Evolutionary conservation across 2,797 vertebrate species (phyloP).

Genomic region (Rhinichthys osculus): DNA sequence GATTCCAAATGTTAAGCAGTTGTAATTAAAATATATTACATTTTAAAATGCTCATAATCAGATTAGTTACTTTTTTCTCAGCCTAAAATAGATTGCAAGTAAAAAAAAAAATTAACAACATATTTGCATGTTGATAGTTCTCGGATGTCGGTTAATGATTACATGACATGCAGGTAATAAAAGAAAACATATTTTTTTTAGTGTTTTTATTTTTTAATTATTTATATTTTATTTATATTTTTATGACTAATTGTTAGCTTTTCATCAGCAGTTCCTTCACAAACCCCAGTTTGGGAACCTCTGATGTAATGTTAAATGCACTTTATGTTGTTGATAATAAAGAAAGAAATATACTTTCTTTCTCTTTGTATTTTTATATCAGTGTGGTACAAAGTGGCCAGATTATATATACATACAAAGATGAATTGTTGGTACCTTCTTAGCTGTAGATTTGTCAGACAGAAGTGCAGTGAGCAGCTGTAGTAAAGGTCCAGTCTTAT

Average conservation of each 20-base stretch:
- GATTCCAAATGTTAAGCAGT: background rate
- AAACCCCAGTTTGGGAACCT: background rate
- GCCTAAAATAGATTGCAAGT: background rate
- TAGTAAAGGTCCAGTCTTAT: conserved; percentile 89
- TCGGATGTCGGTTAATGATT: no score
- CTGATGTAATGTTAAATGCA: background rate
- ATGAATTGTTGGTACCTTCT: conserved; percentile 81
- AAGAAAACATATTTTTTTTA: no score
- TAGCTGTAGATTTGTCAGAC: conserved; percentile 94
- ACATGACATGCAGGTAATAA: no score
- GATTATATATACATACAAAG: background rate
- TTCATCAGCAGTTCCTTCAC: background rate
- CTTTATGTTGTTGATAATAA: background rate
- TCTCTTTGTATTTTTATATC: background rate
- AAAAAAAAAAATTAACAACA: no score
- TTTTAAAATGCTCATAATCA: background rate
- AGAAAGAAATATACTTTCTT: background rate
- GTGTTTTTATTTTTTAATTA: no score
- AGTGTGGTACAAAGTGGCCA: background rate
- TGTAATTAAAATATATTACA: background rate
- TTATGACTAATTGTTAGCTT: background rate
- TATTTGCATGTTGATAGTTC: no score
- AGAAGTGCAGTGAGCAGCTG: conserved; percentile 93
- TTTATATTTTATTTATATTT: no score
- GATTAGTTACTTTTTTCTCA: background rate